A percentile compares a stretch with the other conserved stretches of the same genome.
Evolutionary conservation across 2,888 invertebrate species (phyloP).

Genomic region (Drosophila anceps): DNA sequence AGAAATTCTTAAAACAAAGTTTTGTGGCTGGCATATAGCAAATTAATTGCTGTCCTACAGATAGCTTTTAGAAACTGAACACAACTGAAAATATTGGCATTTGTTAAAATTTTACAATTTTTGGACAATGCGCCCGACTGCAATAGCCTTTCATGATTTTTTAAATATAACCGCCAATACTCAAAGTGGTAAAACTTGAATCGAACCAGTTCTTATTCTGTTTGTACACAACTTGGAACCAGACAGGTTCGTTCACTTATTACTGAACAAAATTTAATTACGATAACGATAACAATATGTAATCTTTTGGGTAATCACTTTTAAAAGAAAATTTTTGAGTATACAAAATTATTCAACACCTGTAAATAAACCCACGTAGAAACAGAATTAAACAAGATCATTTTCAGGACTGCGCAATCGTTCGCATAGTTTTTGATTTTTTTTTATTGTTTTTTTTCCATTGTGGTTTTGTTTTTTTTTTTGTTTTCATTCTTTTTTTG

Average conservation of each 20-base stretch:
- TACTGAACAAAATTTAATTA: neutral
- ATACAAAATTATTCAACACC: neutral
- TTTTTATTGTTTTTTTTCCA: slow-evolving; percentile 17
- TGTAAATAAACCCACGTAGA: neutral
- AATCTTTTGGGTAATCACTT: too few relatives aligned
- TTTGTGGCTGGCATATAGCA: too few relatives aligned
- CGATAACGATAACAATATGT: neutral
- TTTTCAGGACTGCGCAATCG: slow-evolving; percentile 12
- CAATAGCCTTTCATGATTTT: neutral
- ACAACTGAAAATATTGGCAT: too few relatives aligned
- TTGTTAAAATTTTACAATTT: too few relatives aligned
- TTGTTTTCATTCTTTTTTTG: slow-evolving; percentile 9
- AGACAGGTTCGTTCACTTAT: neutral
- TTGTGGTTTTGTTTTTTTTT: neutral
- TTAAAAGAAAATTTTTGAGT: neutral
- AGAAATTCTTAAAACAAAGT: too few relatives aligned
- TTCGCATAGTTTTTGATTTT: slow-evolving; percentile 17
- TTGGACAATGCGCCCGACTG: too few relatives aligned
- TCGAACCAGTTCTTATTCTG: neutral
- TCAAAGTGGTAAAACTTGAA: neutral
- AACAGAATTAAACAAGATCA: neutral
- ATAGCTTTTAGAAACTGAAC: too few relatives aligned
- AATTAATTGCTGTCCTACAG: too few relatives aligned
- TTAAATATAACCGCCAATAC: neutral
- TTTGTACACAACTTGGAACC: too few relatives aligned